phyloP scores from a whole-genome alignment of 2,797 vertebrate genomes.

The Pampus argenteus region DNA sequence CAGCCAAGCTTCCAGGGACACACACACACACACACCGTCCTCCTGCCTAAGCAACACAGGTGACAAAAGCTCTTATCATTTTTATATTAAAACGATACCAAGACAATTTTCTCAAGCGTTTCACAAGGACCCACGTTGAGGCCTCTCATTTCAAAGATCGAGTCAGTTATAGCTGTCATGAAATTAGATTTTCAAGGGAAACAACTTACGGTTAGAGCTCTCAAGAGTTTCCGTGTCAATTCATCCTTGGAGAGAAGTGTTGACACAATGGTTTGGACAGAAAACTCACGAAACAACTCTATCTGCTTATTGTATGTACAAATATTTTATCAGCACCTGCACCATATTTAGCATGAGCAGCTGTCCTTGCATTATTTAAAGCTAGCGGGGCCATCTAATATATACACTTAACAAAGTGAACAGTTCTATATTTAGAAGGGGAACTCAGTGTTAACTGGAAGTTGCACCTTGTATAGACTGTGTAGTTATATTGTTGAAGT shows the following conservation, averaged over 20 bases:
- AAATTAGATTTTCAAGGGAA: constrained; percentile 37
- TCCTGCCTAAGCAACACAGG: constrained; percentile 40
- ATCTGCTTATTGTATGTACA: not conserved
- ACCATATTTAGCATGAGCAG: not conserved
- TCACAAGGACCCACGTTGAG: constrained; percentile 54
- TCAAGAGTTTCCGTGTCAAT: constrained; percentile 43
- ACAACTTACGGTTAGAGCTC: constrained; percentile 25
- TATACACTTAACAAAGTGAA: not conserved
- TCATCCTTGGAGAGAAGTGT: constrained; percentile 38
- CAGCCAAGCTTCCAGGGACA: constrained; percentile 59
- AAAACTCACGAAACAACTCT: constrained; percentile 24
- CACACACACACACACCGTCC: constrained; percentile 62
- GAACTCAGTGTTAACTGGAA: not conserved
- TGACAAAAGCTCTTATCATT: constrained; percentile 41
- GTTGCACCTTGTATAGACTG: not conserved
- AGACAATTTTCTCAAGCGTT: constrained; percentile 37
- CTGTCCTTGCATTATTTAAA: constrained; percentile 29
- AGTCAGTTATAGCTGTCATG: constrained; percentile 28
- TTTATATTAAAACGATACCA: constrained; percentile 27
- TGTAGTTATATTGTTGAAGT: constrained; percentile 1
- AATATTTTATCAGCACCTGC: constrained; percentile 23
- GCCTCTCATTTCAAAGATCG: constrained; percentile 33
- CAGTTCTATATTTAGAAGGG: constrained; percentile 1
- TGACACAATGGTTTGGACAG: constrained; percentile 32
- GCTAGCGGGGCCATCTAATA: constrained; percentile 17